Conservation (phyloP, 2,113 vertebrate species). For the Mormoops blainvillei region DNA sequence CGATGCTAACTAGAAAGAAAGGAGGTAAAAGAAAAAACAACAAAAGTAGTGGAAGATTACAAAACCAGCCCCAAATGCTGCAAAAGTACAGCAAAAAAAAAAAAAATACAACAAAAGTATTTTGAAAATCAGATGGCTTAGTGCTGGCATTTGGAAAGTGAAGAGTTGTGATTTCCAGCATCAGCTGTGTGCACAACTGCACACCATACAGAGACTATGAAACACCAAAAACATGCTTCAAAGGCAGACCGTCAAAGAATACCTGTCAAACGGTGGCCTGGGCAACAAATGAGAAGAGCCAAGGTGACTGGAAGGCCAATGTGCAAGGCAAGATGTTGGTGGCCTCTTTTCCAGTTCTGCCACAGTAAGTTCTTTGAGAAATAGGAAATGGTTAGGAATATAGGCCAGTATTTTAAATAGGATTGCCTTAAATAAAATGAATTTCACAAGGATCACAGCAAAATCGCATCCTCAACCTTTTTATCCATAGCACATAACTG, state of each 20-base stretch:
- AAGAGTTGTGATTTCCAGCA: not conserved
- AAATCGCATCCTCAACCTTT: not conserved
- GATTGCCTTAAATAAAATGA: not conserved
- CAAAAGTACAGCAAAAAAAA: no score
- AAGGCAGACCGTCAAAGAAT: not conserved
- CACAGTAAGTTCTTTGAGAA: not conserved
- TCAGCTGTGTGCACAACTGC: not conserved
- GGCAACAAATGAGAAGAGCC: not conserved
- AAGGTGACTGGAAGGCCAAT: not conserved
- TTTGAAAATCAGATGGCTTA: slow-evolving; percentile 1
- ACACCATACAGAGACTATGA: not conserved
- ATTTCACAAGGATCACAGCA: not conserved
- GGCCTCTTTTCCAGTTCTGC: not conserved
- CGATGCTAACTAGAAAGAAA: slow-evolving; percentile 85
- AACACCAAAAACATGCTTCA: not conserved
- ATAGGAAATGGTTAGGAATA: not conserved
- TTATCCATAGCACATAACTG: not conserved
- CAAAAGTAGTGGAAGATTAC: not conserved
- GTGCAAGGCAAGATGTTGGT: not conserved
- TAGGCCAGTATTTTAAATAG: not conserved
- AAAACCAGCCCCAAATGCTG: not conserved
- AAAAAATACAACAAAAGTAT: not conserved
- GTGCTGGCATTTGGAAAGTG: not conserved
- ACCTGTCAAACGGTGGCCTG: not conserved
- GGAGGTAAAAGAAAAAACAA: slow-evolving; percentile 20